phyloP scores from a whole-genome alignment of 2,113 vertebrate species.

The Eurypyga helias region DNA sequence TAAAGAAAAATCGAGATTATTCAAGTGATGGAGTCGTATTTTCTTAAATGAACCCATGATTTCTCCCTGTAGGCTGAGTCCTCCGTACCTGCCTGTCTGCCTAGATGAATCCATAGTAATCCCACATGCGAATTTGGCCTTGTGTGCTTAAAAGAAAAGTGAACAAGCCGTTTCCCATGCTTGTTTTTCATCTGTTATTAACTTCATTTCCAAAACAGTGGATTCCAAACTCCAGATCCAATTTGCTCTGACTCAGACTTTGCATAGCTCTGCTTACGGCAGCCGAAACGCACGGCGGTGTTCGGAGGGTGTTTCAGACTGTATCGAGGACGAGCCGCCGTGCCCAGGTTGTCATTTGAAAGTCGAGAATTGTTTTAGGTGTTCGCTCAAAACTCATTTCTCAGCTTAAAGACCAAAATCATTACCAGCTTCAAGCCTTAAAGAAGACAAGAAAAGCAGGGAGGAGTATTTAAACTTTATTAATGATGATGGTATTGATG shows the following conservation, averaged over 20 bases:
- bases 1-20: background rate
- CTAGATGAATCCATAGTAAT: background rate
- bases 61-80: background rate
- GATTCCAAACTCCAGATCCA: background rate
- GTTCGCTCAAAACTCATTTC: background rate
- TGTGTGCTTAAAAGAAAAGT: background rate
- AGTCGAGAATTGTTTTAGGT: background rate
- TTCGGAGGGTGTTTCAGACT: background rate
- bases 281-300: accelerated
- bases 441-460: background rate
- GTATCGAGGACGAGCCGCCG: accelerated
- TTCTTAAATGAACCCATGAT: background rate
- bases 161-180: background rate
- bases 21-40: background rate
- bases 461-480: background rate
- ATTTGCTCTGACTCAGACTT: background rate
- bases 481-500: background rate
- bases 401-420: background rate
- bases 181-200: background rate
- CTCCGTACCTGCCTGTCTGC: background rate
- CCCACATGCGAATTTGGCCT: background rate
- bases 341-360: background rate
- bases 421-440: background rate
- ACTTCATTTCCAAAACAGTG: background rate
- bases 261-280: accelerated